These are phyloP conservation scores for Coluber constrictor DNA, from an alignment of 2,797 vertebrate genomes.

Conservation along the genomic window DNA sequence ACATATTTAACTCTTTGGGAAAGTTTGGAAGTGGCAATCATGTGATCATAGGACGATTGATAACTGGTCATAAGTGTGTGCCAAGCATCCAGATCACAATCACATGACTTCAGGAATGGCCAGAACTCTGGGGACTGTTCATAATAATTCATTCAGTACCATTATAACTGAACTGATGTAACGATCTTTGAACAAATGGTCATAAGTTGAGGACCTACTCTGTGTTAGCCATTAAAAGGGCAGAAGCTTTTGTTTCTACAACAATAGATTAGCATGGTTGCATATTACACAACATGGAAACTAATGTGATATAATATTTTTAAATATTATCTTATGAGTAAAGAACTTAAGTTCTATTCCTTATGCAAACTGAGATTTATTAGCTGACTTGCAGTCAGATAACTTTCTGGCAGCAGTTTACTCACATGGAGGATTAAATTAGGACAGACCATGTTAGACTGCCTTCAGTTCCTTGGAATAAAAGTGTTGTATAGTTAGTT, in stretches of 20 bases:
- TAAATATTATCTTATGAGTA: background rate
- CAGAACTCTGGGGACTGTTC: background rate
- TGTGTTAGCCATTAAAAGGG: background rate
- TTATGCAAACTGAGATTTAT: background rate
- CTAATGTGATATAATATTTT: background rate
- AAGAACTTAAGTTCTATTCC: background rate
- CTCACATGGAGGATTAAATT: background rate
- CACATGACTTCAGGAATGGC: background rate
- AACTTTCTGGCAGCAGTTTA: background rate
- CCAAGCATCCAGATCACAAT: background rate
- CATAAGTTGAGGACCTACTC: background rate
- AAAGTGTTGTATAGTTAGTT: background rate
- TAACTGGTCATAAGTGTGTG: too few species aligned
- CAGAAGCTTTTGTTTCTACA: background rate
- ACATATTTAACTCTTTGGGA: background rate
- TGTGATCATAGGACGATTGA: too few species aligned
- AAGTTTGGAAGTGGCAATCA: background rate
- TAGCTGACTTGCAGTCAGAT: background rate
- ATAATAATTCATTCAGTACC: background rate
- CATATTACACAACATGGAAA: background rate
- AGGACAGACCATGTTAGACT: background rate
- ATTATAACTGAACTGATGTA: background rate
- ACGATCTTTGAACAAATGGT: background rate
- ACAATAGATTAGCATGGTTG: background rate
- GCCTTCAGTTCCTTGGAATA: background rate